Evolutionary conservation across 2,888 invertebrate species (phyloP), one percentile per base, ranked within the genome.

Genomic region (Xanthostigma xanthostigma): DNA sequence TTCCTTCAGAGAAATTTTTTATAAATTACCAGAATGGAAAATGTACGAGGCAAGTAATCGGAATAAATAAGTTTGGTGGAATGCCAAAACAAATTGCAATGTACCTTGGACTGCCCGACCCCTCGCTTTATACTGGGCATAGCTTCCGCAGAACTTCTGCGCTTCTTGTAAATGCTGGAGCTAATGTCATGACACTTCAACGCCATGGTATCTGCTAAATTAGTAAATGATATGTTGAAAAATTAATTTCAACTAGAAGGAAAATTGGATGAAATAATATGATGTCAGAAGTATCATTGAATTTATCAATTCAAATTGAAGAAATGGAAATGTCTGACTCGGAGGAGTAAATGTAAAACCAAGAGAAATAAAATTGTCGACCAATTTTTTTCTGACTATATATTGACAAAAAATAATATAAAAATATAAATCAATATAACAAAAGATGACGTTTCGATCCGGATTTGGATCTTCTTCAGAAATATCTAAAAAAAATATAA

Each of bases 21-120:
- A 9, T 42, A 27, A 42, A 42, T 14, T 42, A n/a, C 42, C 42
- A 42, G 8, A 42, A 42, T 42, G 42, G 42, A 8, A 42, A 42
- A 11, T 42, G 42, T 17, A 42, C 42, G 13, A 42, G 27, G 12
- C 42, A 42, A 11, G 42, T 42, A 9, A 27, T 42, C 17, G 42
- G 42, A 8, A 27, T 42, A 42, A 42, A 42, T 10, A 12, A 12
- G 9, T 14, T 42, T 42, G 42, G 42, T 9, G n/a, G n/a, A 9
- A 42, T 42, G 13, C 42, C 13, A n/a, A 42, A 27, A 14, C 14
- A 14, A 42, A 42, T 42, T 8, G 42, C 27, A 14, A 17, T 8
- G 17, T 42, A 14, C 17, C 17, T 42, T 9, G 17, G 17, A 42
- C 10, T 42, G 12, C 42, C 42, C 8, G 27, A 27, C 10, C 14